Conservation (phyloP, 2,113 vertebrate genomes). For the Brachypteracias leptosomus region DNA sequence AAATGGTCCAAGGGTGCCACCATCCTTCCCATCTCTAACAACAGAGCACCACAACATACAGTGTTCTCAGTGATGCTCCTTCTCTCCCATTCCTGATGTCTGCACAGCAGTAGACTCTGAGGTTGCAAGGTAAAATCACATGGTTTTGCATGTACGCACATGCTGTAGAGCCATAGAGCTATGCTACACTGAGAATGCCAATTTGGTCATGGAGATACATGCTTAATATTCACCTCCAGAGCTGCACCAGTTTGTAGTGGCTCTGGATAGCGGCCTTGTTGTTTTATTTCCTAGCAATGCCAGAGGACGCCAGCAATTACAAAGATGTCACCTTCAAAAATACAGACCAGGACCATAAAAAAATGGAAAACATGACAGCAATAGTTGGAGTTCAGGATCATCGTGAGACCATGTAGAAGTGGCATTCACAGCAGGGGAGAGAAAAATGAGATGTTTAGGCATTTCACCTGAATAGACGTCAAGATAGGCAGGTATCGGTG, state of each 20-base stretch:
- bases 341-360: background rate
- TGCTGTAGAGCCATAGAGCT: background rate
- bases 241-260: background rate
- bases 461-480: background rate
- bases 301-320: background rate
- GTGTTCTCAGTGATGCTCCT: background rate
- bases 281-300: background rate
- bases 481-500: background rate
- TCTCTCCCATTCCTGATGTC: background rate
- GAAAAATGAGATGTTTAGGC: background rate
- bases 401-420: accelerated
- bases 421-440: background rate
- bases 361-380: background rate
- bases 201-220: background rate
- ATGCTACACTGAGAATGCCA: background rate
- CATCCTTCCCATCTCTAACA: background rate
- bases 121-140: background rate
- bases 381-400: background rate
- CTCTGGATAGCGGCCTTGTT: background rate
- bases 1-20: background rate
- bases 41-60: background rate
- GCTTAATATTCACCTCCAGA: background rate
- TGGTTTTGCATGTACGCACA: accelerated
- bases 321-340: background rate
- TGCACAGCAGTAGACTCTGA: background rate